phyloP scores from a whole-genome alignment of 1,140 invertebrate species.

The Ctenoplectra terminalis region DNA sequence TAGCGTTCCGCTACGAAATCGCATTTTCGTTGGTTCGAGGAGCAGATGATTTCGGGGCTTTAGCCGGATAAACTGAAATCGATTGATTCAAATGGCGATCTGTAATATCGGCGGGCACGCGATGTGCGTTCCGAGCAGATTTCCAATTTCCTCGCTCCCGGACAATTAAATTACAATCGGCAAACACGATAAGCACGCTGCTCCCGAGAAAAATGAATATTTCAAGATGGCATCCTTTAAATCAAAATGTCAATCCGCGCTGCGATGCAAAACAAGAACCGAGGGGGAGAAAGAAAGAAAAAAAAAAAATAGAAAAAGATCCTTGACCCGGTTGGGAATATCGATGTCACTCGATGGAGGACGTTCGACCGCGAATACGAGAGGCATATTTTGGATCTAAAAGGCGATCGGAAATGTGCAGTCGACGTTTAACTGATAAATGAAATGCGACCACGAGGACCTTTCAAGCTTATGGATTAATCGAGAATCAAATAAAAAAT shows the following conservation, averaged over 20 bases:
- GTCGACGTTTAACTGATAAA: background rate
- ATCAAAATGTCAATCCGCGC: conserved; percentile 58
- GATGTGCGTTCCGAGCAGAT: conserved; percentile 69
- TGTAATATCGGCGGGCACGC: conserved; percentile 65
- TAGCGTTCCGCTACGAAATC: conserved; percentile 55
- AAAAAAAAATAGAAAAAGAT: conserved; percentile 20
- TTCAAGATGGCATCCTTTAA: conserved; percentile 61
- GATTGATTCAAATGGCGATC: conserved; percentile 68
- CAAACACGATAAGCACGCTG: conserved; percentile 74
- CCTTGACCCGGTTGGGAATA: background rate
- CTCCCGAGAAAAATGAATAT: conserved; percentile 65
- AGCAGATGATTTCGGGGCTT: conserved; percentile 60
- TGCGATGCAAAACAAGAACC: background rate
- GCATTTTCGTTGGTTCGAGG: conserved; percentile 64
- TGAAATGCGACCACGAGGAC: background rate
- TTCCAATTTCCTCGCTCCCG: conserved; percentile 79
- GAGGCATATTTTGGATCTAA: background rate
- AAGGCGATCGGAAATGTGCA: background rate
- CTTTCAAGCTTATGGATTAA: background rate
- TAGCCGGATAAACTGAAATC: conserved; percentile 68
- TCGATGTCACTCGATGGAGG: background rate
- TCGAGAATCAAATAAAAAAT: background rate
- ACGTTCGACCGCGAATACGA: background rate
- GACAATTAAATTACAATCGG: conserved; percentile 81
- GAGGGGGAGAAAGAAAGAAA: background rate